Evolutionary conservation across 2,888 invertebrate species (phyloP), one percentile per base, ranked within the genome.

Genomic region (Chrysina gloriosa): DNA sequence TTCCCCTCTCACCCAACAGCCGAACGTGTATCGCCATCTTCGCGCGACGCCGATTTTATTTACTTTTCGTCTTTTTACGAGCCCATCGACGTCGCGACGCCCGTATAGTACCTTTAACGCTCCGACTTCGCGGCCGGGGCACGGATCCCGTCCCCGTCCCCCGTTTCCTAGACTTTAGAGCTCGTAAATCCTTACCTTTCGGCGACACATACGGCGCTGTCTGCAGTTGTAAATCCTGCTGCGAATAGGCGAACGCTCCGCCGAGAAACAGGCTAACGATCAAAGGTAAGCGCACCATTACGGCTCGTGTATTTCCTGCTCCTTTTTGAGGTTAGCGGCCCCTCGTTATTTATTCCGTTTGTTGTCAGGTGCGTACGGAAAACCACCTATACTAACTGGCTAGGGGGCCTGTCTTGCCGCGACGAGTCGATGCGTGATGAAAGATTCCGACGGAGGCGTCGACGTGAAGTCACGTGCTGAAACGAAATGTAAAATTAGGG

Each of bases 181-280:
- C 19, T 34, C 39, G 25, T 27, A 39, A 58, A 39, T 27, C 23
- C 72, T 73, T 69, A 79, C 78, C 77, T 75, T 74, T 77, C 34
- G 73, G 74, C 16, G 75, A 73, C n/a, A 71, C 69, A 52, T 72
- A 71, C 3, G 76, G 71, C n/a, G 68, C 68, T 45, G 76, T 76
- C 68, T 79, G 79, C 63, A 80, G 75, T 63, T 80, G 78, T 63
- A 79, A 70, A 65, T 80, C 78, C 61, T 73, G 73, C 58, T 73
- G 73, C 6, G 80, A 76, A 66, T 77, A 79, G 45, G 19, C 21
- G 45, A 45, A 45, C 19, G 19, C 45, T 7, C 19, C 31, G 16
- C 19, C 52, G 31, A 52, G 16, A 9, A 31, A 52, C 16, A 52
- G n/a, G 31, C 31, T 27, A 27, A 71, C 72, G 52, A 73, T 69